A percentile compares a stretch with the other conserved stretches of the same genome.
These are phyloP conservation scores for Antidorcas marsupialis DNA, from an alignment of 2,113 vertebrate genomes.

Conservation along the genomic window DNA sequence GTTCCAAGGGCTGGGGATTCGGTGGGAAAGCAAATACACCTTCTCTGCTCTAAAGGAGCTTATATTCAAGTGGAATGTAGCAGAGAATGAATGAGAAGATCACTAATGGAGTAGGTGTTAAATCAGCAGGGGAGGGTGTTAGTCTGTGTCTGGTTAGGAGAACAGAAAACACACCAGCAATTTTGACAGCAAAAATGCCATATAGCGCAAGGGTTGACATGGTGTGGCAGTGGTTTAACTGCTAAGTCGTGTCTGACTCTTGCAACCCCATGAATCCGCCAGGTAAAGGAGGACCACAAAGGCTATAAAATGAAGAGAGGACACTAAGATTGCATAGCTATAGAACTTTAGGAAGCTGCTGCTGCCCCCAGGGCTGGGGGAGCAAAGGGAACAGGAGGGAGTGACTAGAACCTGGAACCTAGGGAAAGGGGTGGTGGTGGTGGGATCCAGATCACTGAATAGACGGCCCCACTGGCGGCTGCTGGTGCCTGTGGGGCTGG, in stretches of 20 bases:
- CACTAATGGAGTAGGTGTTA: background rate
- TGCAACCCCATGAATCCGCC: background rate
- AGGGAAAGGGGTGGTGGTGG: too few species aligned
- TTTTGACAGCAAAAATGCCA: background rate
- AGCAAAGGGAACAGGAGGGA: background rate
- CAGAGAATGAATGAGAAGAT: background rate
- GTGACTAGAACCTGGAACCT: background rate
- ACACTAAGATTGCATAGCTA: background rate
- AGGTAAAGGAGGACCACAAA: background rate
- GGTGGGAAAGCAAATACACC: background rate
- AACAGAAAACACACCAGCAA: background rate
- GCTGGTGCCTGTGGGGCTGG: rapidly evolving
- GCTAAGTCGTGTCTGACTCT: background rate
- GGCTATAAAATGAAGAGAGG: background rate
- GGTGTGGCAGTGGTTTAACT: background rate
- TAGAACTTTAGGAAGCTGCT: background rate
- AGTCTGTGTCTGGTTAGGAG: background rate
- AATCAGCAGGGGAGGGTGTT: background rate
- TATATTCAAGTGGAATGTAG: background rate
- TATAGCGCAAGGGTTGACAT: background rate
- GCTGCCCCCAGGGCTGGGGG: background rate
- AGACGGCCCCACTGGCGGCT: too few species aligned
- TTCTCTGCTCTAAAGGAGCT: background rate
- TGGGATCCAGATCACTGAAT: background rate
- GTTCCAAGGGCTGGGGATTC: background rate